Percentiles rank a stretch among this genome's conserved stretches.
Conservation (phyloP, 2,888 invertebrate species). For the Hartigia nigra region DNA sequence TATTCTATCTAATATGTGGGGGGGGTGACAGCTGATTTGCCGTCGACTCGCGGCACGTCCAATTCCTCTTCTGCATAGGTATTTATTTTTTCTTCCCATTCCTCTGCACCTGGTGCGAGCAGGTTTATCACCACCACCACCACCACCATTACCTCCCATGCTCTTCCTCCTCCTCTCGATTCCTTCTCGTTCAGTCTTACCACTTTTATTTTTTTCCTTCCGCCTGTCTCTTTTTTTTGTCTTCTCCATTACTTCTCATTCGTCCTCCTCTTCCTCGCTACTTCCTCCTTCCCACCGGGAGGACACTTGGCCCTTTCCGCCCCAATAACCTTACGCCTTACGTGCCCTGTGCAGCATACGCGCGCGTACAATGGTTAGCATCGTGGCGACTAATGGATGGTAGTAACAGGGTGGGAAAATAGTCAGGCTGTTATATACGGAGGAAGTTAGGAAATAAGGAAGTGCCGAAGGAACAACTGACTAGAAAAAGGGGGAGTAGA, state of each 20-base stretch:
- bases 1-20: not conserved
- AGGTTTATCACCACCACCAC: not conserved
- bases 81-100: not conserved
- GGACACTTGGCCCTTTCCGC: not conserved
- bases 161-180: not conserved
- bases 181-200: constrained; percentile 17
- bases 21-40: not conserved
- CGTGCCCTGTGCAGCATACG: not conserved
- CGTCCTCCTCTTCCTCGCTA: constrained; percentile 11
- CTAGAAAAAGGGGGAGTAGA: not conserved
- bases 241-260: constrained; percentile 10
- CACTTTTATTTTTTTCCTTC: constrained; percentile 5
- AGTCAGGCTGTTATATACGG: not conserved
- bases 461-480: not conserved
- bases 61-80: not conserved
- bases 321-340: not conserved
- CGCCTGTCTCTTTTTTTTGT: not conserved
- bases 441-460: not conserved
- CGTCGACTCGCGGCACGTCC: not conserved
- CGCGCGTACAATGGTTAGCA: not conserved
- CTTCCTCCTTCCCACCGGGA: constrained; percentile 9
- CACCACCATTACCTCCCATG: not conserved
- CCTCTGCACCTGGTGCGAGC: not conserved
- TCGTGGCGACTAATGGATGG: not conserved
- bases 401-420: not conserved